A percentile compares a stretch with the other conserved stretches of the same genome.
These are phyloP conservation scores for Brachycybe producta DNA, from an alignment of 2,888 invertebrate genomes.

Conservation along the genomic window DNA sequence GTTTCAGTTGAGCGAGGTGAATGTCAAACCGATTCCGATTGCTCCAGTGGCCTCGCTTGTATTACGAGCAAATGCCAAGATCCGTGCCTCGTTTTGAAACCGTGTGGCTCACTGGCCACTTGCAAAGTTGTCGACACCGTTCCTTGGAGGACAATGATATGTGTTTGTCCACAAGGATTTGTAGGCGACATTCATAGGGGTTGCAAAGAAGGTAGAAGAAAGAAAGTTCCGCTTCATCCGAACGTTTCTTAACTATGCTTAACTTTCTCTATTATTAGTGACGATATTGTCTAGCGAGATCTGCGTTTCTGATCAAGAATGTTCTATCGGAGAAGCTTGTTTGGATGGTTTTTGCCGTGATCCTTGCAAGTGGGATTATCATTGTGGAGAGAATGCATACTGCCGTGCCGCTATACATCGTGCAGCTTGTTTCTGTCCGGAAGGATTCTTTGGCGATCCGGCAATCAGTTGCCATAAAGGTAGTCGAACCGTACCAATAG, in stretches of 20 bases:
- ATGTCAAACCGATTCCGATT: conserved; percentile 68
- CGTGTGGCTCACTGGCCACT: conserved; percentile 21
- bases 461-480: conserved; percentile 27
- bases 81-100: conserved; percentile 32
- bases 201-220: conserved; percentile 17
- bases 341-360: conserved; percentile 20
- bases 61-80: conserved; percentile 67
- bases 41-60: conserved; percentile 64
- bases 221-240: neutral
- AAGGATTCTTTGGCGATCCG: conserved; percentile 31
- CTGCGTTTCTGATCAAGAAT: conserved; percentile 41
- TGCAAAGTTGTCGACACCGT: conserved; percentile 71
- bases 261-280: no score
- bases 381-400: conserved; percentile 42
- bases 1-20: conserved; percentile 36
- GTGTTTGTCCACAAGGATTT: conserved; percentile 39
- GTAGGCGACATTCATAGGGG: conserved; percentile 20
- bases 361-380: conserved; percentile 30
- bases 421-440: conserved; percentile 31
- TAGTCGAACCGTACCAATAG: conserved; percentile 2
- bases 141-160: conserved; percentile 77
- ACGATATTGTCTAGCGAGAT: conserved; percentile 8
- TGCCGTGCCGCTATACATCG: conserved; percentile 29
- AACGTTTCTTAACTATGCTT: neutral
- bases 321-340: conserved; percentile 20